Evolutionary conservation across 1,140 invertebrate species (phyloP).

Genomic region (Drosophila tristis): DNA sequence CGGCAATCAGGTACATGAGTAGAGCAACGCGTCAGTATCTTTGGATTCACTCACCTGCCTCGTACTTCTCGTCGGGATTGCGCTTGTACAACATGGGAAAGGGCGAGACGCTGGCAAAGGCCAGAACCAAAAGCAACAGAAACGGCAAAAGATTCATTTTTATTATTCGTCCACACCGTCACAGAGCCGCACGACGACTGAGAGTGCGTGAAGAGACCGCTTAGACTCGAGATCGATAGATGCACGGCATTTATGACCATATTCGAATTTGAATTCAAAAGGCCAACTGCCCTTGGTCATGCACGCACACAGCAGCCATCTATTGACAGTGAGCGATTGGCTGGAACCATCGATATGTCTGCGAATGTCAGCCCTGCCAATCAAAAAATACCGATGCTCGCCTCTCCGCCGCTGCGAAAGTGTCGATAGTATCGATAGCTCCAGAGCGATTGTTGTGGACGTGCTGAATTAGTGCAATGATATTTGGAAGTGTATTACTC

Average conservation of each 20-base stretch:
- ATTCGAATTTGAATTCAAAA: constrained; percentile 25
- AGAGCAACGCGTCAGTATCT: neutral
- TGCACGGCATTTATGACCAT: neutral
- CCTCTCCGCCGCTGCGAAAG: no score
- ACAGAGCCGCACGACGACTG: constrained; percentile 30
- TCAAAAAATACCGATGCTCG: no score
- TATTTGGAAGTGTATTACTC: constrained; percentile 15
- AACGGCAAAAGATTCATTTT: constrained; percentile 14
- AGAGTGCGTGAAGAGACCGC: neutral
- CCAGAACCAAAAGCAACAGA: constrained; percentile 27
- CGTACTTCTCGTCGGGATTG: constrained; percentile 80
- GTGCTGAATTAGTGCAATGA: neutral
- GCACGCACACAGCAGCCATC: neutral
- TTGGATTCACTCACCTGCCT: constrained; percentile 59
- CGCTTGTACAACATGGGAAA: constrained; percentile 78
- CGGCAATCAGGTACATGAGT: constrained; percentile 24
- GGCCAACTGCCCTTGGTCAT: neutral
- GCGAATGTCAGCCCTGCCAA: no score
- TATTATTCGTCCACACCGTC: constrained; percentile 21
- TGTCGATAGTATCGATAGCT: no score
- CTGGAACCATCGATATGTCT: neutral
- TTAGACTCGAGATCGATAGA: no score
- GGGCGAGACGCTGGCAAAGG: constrained; percentile 31
- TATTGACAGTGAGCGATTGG: neutral
- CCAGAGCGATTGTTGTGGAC: no score